phyloP scores from a whole-genome alignment of 2,888 invertebrate genomes.

The Cryptus armator region DNA sequence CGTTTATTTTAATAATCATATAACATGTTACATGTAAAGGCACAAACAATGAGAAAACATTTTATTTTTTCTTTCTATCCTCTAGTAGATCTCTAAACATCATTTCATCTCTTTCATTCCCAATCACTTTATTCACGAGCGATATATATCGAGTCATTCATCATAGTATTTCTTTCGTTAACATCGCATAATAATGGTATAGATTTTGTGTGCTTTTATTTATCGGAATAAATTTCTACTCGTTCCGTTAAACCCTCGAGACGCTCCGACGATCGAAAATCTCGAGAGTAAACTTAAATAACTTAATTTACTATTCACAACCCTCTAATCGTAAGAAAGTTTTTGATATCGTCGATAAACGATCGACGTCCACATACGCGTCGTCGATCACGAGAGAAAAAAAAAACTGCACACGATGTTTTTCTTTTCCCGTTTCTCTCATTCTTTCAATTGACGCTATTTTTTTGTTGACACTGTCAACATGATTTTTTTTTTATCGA shows the following conservation, averaged over 20 bases:
- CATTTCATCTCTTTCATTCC: conserved; percentile 32
- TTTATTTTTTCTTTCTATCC: conserved; percentile 57
- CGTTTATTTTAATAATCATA: conserved; percentile 67
- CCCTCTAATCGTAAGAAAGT: conserved; percentile 73
- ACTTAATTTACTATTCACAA: conserved; percentile 80
- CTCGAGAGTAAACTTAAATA: conserved; percentile 76
- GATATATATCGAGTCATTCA: conserved; percentile 39
- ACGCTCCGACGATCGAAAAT: conserved; percentile 53
- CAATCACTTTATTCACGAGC: conserved; percentile 33
- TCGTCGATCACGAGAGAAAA: not conserved
- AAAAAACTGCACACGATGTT: conserved; percentile 5
- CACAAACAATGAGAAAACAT: conserved; percentile 80
- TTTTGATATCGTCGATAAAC: conserved; percentile 24
- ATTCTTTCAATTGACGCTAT: conserved; percentile 43
- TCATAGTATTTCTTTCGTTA: conserved; percentile 26
- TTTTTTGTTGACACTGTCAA: conserved; percentile 47
- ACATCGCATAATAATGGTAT: conserved; percentile 48
- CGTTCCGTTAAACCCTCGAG: conserved; percentile 56
- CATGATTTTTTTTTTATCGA: conserved; percentile 1
- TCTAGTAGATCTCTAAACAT: conserved; percentile 70
- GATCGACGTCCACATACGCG: conserved; percentile 40
- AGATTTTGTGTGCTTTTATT: conserved; percentile 46
- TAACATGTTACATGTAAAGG: conserved; percentile 80
- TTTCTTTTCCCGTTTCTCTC: not conserved
- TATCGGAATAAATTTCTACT: conserved; percentile 70